Evolutionary conservation across 2,888 invertebrate species (phyloP), one percentile per base, ranked within the genome.

Genomic region (Sarcophaga carnaria): DNA sequence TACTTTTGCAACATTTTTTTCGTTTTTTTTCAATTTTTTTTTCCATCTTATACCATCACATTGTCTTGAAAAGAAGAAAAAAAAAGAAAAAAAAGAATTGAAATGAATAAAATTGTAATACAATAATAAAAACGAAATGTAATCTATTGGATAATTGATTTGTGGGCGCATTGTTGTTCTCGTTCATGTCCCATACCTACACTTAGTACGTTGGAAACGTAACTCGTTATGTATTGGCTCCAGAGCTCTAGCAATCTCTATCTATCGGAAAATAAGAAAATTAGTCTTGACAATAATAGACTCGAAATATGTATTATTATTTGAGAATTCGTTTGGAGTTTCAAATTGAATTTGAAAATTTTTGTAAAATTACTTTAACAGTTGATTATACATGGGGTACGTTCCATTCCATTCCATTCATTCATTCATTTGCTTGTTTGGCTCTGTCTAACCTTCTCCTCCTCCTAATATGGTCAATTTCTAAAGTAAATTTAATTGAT

Each of bases 211-310:
- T 11, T 17, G n/a, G n/a, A 1, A 54, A 63, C 14, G 75, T 79
- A 75, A 67, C 75, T 75, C 62, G 75, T 84, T 47, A 22, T 45
- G 20, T 70, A 59, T 63, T 80, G 72, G 84, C 84, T 84, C 76
- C 79, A 79, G 59, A 74, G 78, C 37, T 37, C 37, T 37, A 37
- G 27, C 27, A 22, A 4, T 27, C 6, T 8, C 2, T 37, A 37
- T 37, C 37, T 37, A 37, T 69, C 70, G 81, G 77, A 85, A 82
- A 79, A 85, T 54, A 54, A 54, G 54, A 80, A 85, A 87, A 83
- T 87, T 87, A 74, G 83, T 83, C 74, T 88, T 85, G 82, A 85
- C 80, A 85, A 80, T 85, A 85, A 85, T 85, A 82, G 69, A 88
- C 87, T 82, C 76, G 67, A 79, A 63, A 75, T 64, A 22, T 22